These are phyloP conservation scores for Allolobophora icterica DNA, from an alignment of 2,888 invertebrate genomes.

Conservation along the genomic window DNA sequence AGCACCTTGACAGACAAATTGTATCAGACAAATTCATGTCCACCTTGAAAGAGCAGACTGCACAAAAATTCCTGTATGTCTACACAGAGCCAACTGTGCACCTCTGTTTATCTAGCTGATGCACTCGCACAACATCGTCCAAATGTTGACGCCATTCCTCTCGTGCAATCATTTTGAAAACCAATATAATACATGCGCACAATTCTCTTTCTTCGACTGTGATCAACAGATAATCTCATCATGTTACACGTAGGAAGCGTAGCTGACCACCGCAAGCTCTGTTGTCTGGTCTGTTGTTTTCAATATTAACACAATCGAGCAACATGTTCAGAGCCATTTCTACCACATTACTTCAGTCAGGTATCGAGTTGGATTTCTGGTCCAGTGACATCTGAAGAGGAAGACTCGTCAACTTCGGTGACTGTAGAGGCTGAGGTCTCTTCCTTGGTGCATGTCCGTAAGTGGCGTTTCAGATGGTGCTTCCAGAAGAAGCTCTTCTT, in stretches of 20 bases:
- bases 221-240: background rate
- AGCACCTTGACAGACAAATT: background rate
- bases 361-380: background rate
- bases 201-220: background rate
- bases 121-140: background rate
- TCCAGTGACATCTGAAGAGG: background rate
- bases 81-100: too few species aligned
- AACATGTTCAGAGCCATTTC: too few species aligned
- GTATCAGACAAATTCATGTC: background rate
- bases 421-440: background rate
- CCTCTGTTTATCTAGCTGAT: background rate
- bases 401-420: background rate
- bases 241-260: background rate
- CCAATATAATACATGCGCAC: background rate
- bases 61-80: too few species aligned
- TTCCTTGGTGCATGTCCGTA: conserved; percentile 38
- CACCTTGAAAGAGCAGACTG: too few species aligned
- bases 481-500: conserved; percentile 50
- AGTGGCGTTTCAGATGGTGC: conserved; percentile 49
- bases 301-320: too few species aligned
- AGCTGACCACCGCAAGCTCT: too few species aligned
- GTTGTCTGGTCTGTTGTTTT: too few species aligned
- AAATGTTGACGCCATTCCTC: background rate
- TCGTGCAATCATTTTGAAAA: background rate
- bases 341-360: background rate